Evolutionary conservation across 2,888 invertebrate species (phyloP), one percentile per base, ranked within the genome.

Genomic region (Nomada ruficornis): DNA sequence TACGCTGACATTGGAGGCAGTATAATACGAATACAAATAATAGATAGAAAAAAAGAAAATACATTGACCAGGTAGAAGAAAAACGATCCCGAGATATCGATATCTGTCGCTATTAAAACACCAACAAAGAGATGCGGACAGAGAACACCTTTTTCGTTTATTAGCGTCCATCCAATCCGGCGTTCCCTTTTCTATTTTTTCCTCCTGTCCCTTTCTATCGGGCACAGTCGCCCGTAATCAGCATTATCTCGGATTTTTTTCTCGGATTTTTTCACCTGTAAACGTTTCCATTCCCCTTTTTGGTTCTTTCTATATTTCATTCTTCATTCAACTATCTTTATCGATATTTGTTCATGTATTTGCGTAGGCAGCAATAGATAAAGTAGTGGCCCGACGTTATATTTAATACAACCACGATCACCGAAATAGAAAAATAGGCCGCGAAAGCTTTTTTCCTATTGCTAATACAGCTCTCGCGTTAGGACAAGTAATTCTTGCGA

Each of bases 391-490:
- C 36, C 76, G 69, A 50, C 54, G 13, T 50, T 15, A 36, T 57
- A 36, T 74, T 64, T 65, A 73, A 57, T 69, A 36, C 75, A 85
- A 80, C 69, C 44, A 47, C 50, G 52, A 69, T 55, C 75, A 75
- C 65, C 71, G 77, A 59, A 71, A 68, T 54, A 67, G 62, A 26
- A 60, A 72, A 57, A 67, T 71, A 44, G 77, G 71, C 20, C 26
- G 7, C 11, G 44, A 18, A 9, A 47, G 57, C 20, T 26, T 57
- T 54, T 11, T 70, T 79, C 76, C 70, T 76, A 77, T 79, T 68
- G 50, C 75, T 73, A 68, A 60, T 76, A 82, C 83, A 84, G 75
- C 67, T 60, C 64, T 60, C 44, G 52, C 79, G 75, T 77, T 36
- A 72, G 57, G 72, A 76, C 80, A 69, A 74, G 64, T 69, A 77